Base-by-base conservation (phyloP, 2,888 invertebrate genomes). In the Endotricha flammealis region DNA sequence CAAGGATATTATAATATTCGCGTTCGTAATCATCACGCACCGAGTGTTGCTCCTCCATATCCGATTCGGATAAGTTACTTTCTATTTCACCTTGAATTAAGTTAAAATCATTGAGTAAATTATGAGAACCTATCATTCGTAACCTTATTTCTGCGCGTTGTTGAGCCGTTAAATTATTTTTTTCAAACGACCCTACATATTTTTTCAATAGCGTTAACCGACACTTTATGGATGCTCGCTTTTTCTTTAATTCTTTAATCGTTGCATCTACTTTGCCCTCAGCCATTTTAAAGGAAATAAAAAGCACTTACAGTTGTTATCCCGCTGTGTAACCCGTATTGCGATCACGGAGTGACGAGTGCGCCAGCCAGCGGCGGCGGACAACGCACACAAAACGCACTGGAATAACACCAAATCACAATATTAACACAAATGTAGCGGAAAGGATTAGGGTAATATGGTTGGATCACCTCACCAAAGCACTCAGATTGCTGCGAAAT, bases 371-470 rank as follows among this genome's bases (percentile, higher is more conserved):
- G 9, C 7, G 4, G 5, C 14, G 29, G 16, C 16, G 9, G 17
- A 29, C 8, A 9, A 29, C 16, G 29, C 10, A 29, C 8, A 17
- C 29, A 29, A 16, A 29, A 16, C 3, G 16, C 29, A 16, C 29
- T 29, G 29, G 17, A 29, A 29, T 17, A 9, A 9, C n/a, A 29
- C 16, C 16, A 29, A 29, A 10, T 20, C 36, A 29, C 29, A 29
- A 17, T 29, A 29, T 29, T n/a, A n/a, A n/a, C 16, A 29, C 29
- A 9, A 24, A 16, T 4, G 12, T 8, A 9, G 9, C 9, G 16
- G 6, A 7, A 17, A 9, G 1, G 16, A 9, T n/a, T 29, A 5
- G 17, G 10, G 17, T 16, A n/a, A 9, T 29, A 9, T 29, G 9
- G 16, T n/a, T 29, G 29, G 10, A 10, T n/a, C 29, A 17, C 29